Conservation (phyloP, 2,113 vertebrate species). For the Leiothrix lutea region DNA sequence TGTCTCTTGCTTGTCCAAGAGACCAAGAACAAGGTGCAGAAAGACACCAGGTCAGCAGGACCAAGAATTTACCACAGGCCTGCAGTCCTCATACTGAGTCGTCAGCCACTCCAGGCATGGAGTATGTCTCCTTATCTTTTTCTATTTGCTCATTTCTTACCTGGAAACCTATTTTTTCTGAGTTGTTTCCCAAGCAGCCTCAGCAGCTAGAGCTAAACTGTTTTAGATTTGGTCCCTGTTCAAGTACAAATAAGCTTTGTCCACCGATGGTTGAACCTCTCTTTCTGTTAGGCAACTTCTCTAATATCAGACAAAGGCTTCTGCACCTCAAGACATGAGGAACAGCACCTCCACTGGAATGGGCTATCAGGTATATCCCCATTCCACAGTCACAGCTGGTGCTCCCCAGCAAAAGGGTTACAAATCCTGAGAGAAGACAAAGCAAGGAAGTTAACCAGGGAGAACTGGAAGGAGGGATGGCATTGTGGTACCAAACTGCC, state of each 20-base stretch:
- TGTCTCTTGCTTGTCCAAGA: neutral
- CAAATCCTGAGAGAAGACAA: neutral
- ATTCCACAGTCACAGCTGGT: neutral
- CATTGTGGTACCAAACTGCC: neutral
- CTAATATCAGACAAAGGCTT: neutral
- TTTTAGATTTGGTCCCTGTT: fast-evolving
- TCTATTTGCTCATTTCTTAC: neutral
- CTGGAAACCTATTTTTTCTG: neutral
- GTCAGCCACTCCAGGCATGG: neutral
- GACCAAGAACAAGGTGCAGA: neutral
- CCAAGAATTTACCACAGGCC: neutral
- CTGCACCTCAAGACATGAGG: neutral
- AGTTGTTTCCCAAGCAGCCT: neutral
- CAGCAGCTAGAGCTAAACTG: neutral
- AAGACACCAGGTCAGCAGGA: neutral
- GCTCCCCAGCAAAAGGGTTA: neutral
- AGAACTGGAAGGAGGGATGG: neutral
- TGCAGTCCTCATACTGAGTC: neutral
- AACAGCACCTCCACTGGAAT: neutral
- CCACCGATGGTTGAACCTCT: neutral
- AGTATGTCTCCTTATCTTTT: neutral
- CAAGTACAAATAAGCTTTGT: neutral
- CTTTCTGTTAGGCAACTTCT: neutral
- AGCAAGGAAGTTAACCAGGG: neutral
- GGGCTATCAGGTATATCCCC: neutral